phyloP scores from a whole-genome alignment of 2,888 invertebrate genomes.

The Hyposoter didymator region DNA sequence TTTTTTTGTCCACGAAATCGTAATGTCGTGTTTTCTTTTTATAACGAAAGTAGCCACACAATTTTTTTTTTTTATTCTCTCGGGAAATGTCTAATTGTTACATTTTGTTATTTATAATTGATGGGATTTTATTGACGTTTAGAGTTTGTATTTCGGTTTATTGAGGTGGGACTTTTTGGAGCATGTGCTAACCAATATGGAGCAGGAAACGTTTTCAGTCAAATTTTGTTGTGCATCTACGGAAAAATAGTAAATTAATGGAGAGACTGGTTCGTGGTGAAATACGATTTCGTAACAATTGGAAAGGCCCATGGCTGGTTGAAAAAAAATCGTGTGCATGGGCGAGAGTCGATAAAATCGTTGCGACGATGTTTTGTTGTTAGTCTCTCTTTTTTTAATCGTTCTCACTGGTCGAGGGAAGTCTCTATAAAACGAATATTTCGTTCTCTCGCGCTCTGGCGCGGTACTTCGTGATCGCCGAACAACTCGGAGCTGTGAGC shows the following conservation, averaged over 20 bases:
- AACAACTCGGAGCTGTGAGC: slow-evolving; percentile 42
- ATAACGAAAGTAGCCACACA: not conserved
- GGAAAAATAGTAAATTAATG: not conserved
- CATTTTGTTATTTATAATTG: not conserved
- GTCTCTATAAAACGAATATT: slow-evolving; percentile 59
- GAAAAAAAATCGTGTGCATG: not conserved
- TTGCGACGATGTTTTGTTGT: slow-evolving; percentile 11
- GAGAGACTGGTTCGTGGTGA: not conserved
- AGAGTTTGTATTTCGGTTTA: too few species aligned
- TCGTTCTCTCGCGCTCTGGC: not conserved
- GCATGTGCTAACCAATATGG: not conserved
- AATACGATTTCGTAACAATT: not conserved
- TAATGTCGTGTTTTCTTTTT: slow-evolving; percentile 33
- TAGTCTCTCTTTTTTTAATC: slow-evolving; percentile 42
- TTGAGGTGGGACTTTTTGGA: not conserved
- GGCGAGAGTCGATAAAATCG: slow-evolving; percentile 54
- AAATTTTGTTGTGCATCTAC: not conserved
- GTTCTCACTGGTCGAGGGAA: slow-evolving; percentile 29
- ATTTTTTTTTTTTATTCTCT: not conserved
- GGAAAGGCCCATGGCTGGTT: not conserved
- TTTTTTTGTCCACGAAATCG: slow-evolving; percentile 29
- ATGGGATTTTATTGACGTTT: too few species aligned
- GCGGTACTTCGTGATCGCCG: slow-evolving; percentile 24
- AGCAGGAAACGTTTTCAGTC: not conserved
- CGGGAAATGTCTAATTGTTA: not conserved